A percentile compares a stretch with the other conserved stretches of the same genome.
phyloP scores from a whole-genome alignment of 2,888 invertebrate species.

The Cacoxenus indagator region DNA sequence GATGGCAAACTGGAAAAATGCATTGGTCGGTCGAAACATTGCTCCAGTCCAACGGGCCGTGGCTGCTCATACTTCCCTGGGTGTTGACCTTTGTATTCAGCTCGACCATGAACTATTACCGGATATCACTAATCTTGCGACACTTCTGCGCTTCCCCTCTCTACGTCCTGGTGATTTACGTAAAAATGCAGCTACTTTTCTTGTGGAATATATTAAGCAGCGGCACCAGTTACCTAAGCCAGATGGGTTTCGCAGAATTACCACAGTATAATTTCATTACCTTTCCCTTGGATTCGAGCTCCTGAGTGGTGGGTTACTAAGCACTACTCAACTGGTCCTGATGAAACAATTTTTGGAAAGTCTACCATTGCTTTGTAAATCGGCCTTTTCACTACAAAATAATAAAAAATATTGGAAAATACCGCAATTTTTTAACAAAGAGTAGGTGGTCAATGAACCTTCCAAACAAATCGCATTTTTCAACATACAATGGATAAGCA shows the following conservation, averaged over 20 bases:
- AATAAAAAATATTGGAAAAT: no score
- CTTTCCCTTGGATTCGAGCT: background rate
- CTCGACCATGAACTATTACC: conserved; percentile 32
- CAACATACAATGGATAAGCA: no score
- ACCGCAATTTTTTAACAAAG: no score
- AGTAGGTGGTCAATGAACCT: no score
- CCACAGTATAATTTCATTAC: conserved; percentile 10
- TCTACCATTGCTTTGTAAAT: no score
- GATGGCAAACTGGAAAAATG: no score
- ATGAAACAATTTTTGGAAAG: no score
- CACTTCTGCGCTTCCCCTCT: conserved; percentile 42
- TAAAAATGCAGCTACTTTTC: conserved; percentile 39
- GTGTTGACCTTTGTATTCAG: conserved; percentile 35
- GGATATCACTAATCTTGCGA: conserved; percentile 40
- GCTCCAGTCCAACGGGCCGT: background rate
- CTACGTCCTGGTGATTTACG: conserved; percentile 33
- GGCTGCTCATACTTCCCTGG: conserved; percentile 40
- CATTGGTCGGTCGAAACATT: no score
- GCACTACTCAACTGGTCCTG: no score
- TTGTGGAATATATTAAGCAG: conserved; percentile 26
- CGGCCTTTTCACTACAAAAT: no score
- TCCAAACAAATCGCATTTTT: no score
- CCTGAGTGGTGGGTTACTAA: no score
- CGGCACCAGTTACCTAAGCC: conserved; percentile 3
- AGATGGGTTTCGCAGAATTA: conserved; percentile 23